These are phyloP conservation scores for Dryocosmus kuriphilus DNA, from an alignment of 2,888 invertebrate genomes.

Conservation along the genomic window DNA sequence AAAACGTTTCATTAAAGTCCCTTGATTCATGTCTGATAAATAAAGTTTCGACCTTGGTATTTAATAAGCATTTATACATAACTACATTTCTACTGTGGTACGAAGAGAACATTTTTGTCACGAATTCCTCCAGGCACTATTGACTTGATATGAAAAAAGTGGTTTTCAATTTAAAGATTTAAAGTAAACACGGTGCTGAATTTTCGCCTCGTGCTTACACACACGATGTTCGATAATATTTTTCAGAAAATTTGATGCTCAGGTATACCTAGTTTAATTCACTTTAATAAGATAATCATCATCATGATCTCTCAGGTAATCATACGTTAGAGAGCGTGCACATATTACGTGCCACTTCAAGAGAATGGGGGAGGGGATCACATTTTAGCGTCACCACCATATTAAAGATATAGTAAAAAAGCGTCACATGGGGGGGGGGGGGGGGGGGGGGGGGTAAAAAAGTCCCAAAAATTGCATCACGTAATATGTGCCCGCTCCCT, in stretches of 20 bases:
- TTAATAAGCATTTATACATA: conserved; percentile 26
- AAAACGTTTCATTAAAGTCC: conserved; percentile 19
- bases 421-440: too few relatives aligned
- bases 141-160: not conserved
- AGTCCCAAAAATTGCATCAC: too few relatives aligned
- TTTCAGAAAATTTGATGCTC: not conserved
- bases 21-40: conserved; percentile 21
- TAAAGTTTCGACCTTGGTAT: conserved; percentile 10
- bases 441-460: too few relatives aligned
- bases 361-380: too few relatives aligned
- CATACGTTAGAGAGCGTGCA: too few relatives aligned
- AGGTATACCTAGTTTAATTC: not conserved
- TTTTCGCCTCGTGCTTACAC: not conserved
- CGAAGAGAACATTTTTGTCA: conserved; percentile 1
- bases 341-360: too few relatives aligned
- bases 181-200: not conserved
- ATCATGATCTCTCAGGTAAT: not conserved
- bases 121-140: not conserved
- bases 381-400: too few relatives aligned
- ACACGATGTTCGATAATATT: too few relatives aligned
- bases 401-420: too few relatives aligned
- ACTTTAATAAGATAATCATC: not conserved
- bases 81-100: not conserved
- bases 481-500: too few relatives aligned
- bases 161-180: not conserved